These are phyloP conservation scores for Phalera bucephala DNA, from an alignment of 2,888 invertebrate genomes.

Conservation along the genomic window DNA sequence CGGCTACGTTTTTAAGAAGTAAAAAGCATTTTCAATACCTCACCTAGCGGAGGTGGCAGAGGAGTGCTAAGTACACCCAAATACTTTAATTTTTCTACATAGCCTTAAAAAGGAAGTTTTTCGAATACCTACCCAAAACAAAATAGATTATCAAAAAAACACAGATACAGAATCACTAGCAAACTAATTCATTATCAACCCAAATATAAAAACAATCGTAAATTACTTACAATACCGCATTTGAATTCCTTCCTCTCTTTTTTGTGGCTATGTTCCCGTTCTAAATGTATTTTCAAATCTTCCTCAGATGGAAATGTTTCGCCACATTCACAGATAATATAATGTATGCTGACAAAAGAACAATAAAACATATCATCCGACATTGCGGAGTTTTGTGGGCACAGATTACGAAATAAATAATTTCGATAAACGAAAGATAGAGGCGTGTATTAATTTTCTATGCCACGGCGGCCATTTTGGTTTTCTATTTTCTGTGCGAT, in stretches of 20 bases:
- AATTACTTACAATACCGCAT: conserved; percentile 42
- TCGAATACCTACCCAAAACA: too few species aligned
- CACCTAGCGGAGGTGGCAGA: too few species aligned
- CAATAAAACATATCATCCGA: conserved; percentile 52
- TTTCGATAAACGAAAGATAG: conserved; percentile 23
- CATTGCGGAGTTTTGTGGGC: conserved; percentile 29
- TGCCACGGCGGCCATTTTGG: conserved; percentile 33
- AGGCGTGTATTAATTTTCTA: conserved; percentile 41
- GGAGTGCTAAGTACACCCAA: too few species aligned
- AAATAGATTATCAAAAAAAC: too few species aligned
- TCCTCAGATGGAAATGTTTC: conserved; percentile 61
- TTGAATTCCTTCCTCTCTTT: conserved; percentile 47
- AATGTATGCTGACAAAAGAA: conserved; percentile 64
- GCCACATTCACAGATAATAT: conserved; percentile 70
- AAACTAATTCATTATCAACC: too few species aligned
- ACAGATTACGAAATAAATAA: conserved; percentile 48
- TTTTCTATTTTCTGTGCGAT: conserved; percentile 35
- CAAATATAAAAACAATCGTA: too few species aligned
- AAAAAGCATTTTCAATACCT: too few species aligned
- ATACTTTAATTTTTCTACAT: too few species aligned
- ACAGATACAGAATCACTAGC: too few species aligned
- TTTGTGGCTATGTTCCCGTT: conserved; percentile 49
- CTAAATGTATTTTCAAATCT: conserved; percentile 49
- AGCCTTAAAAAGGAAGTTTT: too few species aligned
- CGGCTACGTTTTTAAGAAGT: too few species aligned